Evolutionary conservation across 2,797 vertebrate species (phyloP), one percentile per base, ranked within the genome.

Genomic region (Catharus ustulatus): DNA sequence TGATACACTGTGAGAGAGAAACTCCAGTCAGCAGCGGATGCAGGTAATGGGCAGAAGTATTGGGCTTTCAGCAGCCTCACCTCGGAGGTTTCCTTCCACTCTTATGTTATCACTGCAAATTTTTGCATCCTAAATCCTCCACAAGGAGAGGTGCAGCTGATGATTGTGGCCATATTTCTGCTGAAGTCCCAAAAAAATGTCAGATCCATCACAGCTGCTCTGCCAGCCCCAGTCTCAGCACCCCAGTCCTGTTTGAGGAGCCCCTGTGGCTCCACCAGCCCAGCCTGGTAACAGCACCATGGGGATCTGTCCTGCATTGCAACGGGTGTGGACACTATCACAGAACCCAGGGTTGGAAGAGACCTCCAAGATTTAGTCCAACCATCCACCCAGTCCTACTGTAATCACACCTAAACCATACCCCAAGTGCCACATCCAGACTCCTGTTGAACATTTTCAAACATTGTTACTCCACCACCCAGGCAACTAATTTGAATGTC

Each of bases 61-160:
- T 23, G 42, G 15, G 38, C 22, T 84, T 40, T 64, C 67, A 42
- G 32, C 58, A 23, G 22, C 81, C 48, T 66, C 45, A 40, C 46
- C 55, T 14, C 13, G 2, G 43, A 32, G 22, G 4, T 46, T 82
- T 76, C 11, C 34, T 73, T 55, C 49, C 46, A 40, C 23, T 10
- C 0, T 7, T 5, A 3, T 0, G 2, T 64, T 46, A 30, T 0
- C 42, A 4, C 5, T 3, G 51, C 13, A 14, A 13, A n/a, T 66
- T 68, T 48, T 46, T 40, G 6, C 16, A 1, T 6, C 5, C 10
- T 21, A 18, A 40, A 32, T 10, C 12, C 72, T 80, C 58, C 42
- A 29, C 11, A 2, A 40, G 32, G 63, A 82, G 45, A 58, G 19
- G 8, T 5, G 34, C 4, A 51, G 36, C 36, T 82, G 26, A 5